Base-by-base conservation (phyloP, 2,888 invertebrate genomes). In the Fragum fragum region DNA sequence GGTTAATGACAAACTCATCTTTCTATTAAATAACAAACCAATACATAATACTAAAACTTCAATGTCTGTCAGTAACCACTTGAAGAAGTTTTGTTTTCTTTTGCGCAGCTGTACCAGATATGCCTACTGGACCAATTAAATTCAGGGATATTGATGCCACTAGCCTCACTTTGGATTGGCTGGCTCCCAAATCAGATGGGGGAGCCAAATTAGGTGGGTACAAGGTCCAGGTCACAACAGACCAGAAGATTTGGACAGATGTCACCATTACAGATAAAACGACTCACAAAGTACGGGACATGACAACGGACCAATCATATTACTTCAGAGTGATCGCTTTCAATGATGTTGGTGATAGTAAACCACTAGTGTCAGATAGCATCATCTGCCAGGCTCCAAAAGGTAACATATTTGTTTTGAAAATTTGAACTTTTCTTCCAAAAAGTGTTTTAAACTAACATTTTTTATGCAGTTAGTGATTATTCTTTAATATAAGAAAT, bases 191-290 rank as follows among this genome's bases (percentile, higher is more conserved):
- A 29, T 92, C 94, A 72, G 92, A 94, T 78, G 94, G 94, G 16
- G 94, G 94, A 16, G 87, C 92, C 26, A 92, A 93, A 36, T 88
- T 94, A 83, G 92, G 91, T 29, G 92, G 91, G 16, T 94, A 94
- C 90, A 88, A 91, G 61, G 83, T 95, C 5, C 93, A 94, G 76
- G 72, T 90, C 66, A 89, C 91, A 14, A 77, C 78, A 18, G 89
- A 91, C 57, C 97, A 98, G 75, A 97, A 98, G 47, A 98, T 98
- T 9, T 99, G 99, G 99, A 96, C 98, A 93, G 96, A 98, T 79
- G 98, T 98, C 85, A 97, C 98, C 94, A 97, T 98, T 91, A 98
- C 98, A 97, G 98, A 98, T 94, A 87, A 88, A 76, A 88, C 90
- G 71, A 88, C 87, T 32, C 90, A 90, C 81, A 90, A 89, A 36